Evolutionary conservation across 2,888 invertebrate genomes (phyloP).

Genomic region (Gibbula magus): DNA sequence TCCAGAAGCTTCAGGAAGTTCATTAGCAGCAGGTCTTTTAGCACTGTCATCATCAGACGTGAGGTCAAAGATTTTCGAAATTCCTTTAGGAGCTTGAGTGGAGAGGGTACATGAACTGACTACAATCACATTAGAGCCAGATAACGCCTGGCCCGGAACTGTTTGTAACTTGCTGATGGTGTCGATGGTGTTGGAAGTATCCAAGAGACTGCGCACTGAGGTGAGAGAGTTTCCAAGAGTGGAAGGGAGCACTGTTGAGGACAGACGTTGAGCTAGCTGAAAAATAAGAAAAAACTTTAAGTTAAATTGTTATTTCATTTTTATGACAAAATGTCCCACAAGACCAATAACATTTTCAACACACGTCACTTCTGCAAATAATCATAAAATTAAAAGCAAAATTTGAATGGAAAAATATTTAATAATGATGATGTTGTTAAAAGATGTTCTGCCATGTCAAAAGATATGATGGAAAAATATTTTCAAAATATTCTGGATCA

Average conservation of each 20-base stretch:
- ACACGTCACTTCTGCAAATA: too few relatives aligned
- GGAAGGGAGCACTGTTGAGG: background rate
- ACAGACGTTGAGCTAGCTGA: conserved; percentile 20
- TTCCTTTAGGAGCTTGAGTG: background rate
- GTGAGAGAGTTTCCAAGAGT: background rate
- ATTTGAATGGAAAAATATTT: too few relatives aligned
- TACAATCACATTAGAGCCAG: conserved; percentile 4
- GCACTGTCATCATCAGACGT: conserved; percentile 61
- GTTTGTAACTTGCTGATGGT: conserved; percentile 4
- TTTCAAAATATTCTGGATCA: too few relatives aligned
- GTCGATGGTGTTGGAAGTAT: conserved; percentile 38
- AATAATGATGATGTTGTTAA: too few relatives aligned
- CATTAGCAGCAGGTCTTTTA: conserved; percentile 9
- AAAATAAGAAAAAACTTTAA: too few relatives aligned
- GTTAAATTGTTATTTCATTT: too few relatives aligned
- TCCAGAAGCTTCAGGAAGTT: conserved; percentile 47
- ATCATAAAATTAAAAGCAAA: too few relatives aligned
- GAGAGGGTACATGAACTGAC: background rate
- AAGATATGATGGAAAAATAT: too few relatives aligned
- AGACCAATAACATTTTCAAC: too few relatives aligned
- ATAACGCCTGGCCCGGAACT: conserved; percentile 13
- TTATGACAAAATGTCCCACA: too few relatives aligned
- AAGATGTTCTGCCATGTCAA: too few relatives aligned
- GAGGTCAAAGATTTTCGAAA: conserved; percentile 65
- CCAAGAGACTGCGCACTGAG: conserved; percentile 53